Base-by-base conservation (phyloP, 2,888 invertebrate species). In the Tetrapedia diversipes region DNA sequence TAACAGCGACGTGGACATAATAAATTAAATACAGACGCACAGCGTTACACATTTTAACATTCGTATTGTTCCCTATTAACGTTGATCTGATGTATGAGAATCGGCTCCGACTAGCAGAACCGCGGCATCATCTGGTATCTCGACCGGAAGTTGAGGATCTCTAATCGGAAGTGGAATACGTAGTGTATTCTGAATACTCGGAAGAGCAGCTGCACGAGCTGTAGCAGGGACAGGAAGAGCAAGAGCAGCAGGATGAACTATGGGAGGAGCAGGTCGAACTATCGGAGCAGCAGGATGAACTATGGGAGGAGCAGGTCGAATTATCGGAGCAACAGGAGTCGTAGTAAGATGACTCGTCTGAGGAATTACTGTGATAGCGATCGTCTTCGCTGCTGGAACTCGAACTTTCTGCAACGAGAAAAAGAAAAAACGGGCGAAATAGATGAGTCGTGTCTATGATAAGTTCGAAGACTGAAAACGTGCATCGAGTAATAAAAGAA, bases 161-260 rank as follows among this genome's bases (percentile, higher is more conserved):
- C 37, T 43, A 63, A 1, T 10, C 53, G 16, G 69, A 72, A 37
- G 53, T 61, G 8, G 75, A 70, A 8, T 16, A 14, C 1, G 57
- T n/a, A 0, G 60, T 77, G 53, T 51, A 71, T 19, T 80, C 73
- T 3, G 80, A 45, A 32, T 70, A 71, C 0, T 29, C 59, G 51
- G 57, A 54, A 1, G 37, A 70, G 24, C 6, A 14, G 34, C 22
- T 32, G 29, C 41, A 47, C 8, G 34, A 24, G 22, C 45, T 41
- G n/a, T 22, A 57, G 2, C 14, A 45, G 24, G 41, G 29, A n/a
- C 39, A 57, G n/a, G n/a, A n/a, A n/a, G n/a, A n/a, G n/a, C n/a
- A n/a, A n/a, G n/a, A n/a, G n/a, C n/a, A n/a, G n/a, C n/a, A n/a
- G n/a, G n/a, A n/a, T n/a, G n/a, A n/a, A n/a, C n/a, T n/a, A n/a